A percentile compares a stretch with the other conserved stretches of the same genome.
These are phyloP conservation scores for Sus cebifrons DNA, from an alignment of 2,797 vertebrate genomes.

Conservation along the genomic window DNA sequence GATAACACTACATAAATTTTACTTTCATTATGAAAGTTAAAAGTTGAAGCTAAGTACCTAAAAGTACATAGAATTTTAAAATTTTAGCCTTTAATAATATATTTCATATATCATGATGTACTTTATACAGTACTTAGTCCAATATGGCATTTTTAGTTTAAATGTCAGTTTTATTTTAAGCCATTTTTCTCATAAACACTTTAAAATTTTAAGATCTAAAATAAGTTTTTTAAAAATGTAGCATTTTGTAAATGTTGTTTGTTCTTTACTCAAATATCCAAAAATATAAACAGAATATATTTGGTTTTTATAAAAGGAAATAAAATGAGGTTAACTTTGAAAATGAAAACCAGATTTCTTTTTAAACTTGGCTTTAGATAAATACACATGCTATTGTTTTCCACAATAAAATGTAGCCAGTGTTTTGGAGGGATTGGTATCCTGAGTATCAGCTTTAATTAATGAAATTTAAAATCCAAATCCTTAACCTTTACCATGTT, in stretches of 20 bases:
- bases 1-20: neutral
- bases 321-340: conserved; percentile 68
- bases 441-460: conserved; percentile 52
- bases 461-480: conserved; percentile 62
- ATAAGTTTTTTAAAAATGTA: conserved; percentile 36
- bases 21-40: conserved; percentile 41
- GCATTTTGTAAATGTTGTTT: conserved; percentile 63
- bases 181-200: conserved; percentile 35
- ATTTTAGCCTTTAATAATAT: neutral
- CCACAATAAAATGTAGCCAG: conserved; percentile 57
- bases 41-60: neutral
- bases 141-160: conserved; percentile 46
- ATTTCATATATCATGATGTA: neutral
- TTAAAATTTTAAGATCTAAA: conserved; percentile 58
- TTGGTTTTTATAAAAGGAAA: conserved; percentile 72
- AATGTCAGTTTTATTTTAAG: conserved; percentile 52
- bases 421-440: neutral
- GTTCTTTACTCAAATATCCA: conserved; percentile 67
- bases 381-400: conserved; percentile 65
- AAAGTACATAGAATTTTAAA: conserved; percentile 32
- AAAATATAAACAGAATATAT: conserved; percentile 72
- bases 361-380: conserved; percentile 65
- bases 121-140: conserved; percentile 11
- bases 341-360: conserved; percentile 78
- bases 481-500: conserved; percentile 29